Conservation (phyloP, 2,797 vertebrate genomes). For the Lophura swinhoii region DNA sequence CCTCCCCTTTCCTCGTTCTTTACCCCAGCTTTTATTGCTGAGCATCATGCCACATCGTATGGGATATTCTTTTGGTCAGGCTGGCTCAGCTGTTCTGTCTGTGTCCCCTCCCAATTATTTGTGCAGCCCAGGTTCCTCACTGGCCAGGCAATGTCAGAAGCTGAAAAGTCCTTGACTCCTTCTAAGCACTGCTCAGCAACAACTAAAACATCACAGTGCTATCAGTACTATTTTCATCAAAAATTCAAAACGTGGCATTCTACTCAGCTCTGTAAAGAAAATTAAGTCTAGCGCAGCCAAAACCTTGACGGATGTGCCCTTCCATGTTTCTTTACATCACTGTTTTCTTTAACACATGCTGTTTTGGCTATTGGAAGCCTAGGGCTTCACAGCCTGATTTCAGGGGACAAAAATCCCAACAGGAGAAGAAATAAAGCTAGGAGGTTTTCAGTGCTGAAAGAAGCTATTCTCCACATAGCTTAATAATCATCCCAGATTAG, state of each 20-base stretch:
- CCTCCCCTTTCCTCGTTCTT: not conserved
- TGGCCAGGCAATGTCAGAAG: not conserved
- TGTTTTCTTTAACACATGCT: not conserved
- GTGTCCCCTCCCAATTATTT: not conserved
- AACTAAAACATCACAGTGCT: not conserved
- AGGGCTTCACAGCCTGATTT: not conserved
- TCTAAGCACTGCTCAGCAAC: not conserved
- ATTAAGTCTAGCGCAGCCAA: not conserved
- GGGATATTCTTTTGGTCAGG: not conserved
- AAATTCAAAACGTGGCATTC: not conserved
- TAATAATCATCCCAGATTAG: not conserved
- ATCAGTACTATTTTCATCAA: not conserved
- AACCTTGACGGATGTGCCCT: not conserved
- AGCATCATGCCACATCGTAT: not conserved
- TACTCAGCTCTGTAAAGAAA: not conserved
- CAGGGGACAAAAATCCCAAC: not conserved
- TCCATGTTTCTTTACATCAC: not conserved
- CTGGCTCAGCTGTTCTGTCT: not conserved
- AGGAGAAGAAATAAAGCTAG: not conserved
- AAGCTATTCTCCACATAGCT: not conserved
- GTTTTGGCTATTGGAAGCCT: not conserved
- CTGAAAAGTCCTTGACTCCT: not conserved
- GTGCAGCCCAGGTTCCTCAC: not conserved
- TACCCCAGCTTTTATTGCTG: not conserved
- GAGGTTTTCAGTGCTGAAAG: not conserved